Evolutionary conservation across 2,888 invertebrate genomes (phyloP), one percentile per base, ranked within the genome.

Genomic region (Orthosia gracilis): DNA sequence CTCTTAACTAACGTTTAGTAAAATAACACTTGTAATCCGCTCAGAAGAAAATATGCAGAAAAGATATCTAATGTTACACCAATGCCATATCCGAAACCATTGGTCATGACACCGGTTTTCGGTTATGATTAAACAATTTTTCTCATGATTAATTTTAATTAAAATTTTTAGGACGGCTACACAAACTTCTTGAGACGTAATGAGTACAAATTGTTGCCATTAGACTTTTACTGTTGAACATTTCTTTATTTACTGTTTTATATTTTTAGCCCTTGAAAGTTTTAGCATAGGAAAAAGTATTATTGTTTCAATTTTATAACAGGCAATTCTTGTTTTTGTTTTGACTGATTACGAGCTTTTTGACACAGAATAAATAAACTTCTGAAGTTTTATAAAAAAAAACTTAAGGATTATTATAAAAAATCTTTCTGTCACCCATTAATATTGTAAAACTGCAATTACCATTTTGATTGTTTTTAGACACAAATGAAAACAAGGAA

Each of bases 401-500:
- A 21, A 13, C 2, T 45, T 15, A 3, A 12, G 15, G 49, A 21
- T 47, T 17, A 63, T 63, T 64, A 9, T 17, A n/a, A 17, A 68
- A 11, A n/a, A 0, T 0, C 5, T 18, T 67, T 2, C 13, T 59
- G 13, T 45, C 18, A 4, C 4, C 7, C 45, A 3, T 18, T 40
- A 18, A 7, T 17, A 15, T 2, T 23, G 40, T 55, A 13, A 23
- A 13, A 26, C 17, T 45, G 1, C 9, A n/a, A 55, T 47, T 13
- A 17, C 17, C 7, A 40, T 3, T 9, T 23, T 59, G 55, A 26
- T 17, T 47, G 3, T 31, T 45, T 85, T 86, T 88, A 91, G 92
- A 91, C 23, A 87, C 85, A 50, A 88, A 90, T 57, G 84, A 90
- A 59, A 80, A 89, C 0, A 89, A 89, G 0, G 86, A 91, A 72